A percentile compares a stretch with the other conserved stretches of the same genome.
These are phyloP conservation scores for Proales similis DNA, from an alignment of 1,140 invertebrate genomes.

Conservation along the genomic window DNA sequence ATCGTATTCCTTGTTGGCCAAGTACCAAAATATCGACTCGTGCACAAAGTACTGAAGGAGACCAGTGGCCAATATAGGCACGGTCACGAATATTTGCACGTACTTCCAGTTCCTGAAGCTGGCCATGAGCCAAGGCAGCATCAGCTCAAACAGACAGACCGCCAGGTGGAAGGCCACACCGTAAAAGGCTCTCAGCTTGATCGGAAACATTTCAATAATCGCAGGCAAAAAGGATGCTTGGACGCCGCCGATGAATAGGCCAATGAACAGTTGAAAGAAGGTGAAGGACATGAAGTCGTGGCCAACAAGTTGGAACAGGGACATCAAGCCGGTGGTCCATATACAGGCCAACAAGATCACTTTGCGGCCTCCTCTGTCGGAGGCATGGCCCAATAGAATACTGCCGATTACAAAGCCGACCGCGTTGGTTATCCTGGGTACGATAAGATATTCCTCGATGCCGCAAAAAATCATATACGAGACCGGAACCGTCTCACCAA, in stretches of 20 bases:
- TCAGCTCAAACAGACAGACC: slow-evolving; percentile 13
- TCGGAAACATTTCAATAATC: slow-evolving; percentile 38
- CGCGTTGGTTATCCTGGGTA: neutral
- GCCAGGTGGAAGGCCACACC: slow-evolving; percentile 16
- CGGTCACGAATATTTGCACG: slow-evolving; percentile 16
- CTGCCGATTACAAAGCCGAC: slow-evolving; percentile 10
- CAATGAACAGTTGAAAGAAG: slow-evolving; percentile 35
- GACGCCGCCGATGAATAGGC: slow-evolving; percentile 23
- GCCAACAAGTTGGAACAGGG: slow-evolving; percentile 36
- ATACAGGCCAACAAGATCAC: slow-evolving; percentile 27
- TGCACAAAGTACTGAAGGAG: slow-evolving; percentile 25
- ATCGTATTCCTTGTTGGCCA: slow-evolving; percentile 27
- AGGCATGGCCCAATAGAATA: slow-evolving; percentile 9
- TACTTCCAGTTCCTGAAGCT: slow-evolving; percentile 19
- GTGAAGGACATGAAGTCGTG: slow-evolving; percentile 35
- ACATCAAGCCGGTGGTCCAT: slow-evolving; percentile 14
- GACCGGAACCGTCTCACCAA: slow-evolving; percentile 13
- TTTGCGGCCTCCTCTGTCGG: slow-evolving; percentile 35
- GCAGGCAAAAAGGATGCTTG: slow-evolving; percentile 12
- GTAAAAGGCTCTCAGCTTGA: slow-evolving; percentile 21
- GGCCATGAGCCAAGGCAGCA: slow-evolving; percentile 22
- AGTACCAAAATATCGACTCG: slow-evolving; percentile 35
- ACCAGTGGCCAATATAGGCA: slow-evolving; percentile 19
- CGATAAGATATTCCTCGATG: neutral
- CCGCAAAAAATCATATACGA: slow-evolving; percentile 15